phyloP scores from a whole-genome alignment of 2,797 vertebrate species.

The Adrianichthys oophorus region DNA sequence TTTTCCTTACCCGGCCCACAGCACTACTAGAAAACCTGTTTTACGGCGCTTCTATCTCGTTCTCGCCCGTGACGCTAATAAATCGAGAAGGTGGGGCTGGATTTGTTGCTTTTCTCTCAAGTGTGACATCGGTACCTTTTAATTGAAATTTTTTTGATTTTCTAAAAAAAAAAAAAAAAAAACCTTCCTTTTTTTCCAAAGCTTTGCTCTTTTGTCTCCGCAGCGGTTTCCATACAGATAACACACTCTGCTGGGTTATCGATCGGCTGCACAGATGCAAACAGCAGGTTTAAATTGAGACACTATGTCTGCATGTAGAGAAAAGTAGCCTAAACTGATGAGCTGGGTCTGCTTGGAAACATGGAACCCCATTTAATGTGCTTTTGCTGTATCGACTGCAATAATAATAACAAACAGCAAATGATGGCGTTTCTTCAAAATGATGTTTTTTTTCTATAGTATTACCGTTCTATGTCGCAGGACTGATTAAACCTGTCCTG shows the following conservation, averaged over 20 bases:
- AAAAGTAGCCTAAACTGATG: constrained; percentile 52
- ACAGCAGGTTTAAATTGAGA: constrained; percentile 63
- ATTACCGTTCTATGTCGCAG: not conserved
- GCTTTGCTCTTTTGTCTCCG: constrained; percentile 13
- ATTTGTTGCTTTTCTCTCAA: not conserved
- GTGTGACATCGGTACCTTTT: not conserved
- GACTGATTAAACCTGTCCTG: constrained; percentile 2
- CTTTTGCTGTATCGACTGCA: constrained; percentile 10
- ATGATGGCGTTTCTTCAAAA: constrained; percentile 8
- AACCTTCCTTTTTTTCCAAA: constrained; percentile 8
- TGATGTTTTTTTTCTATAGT: not conserved
- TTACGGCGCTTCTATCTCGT: constrained; percentile 20
- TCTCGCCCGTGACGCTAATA: constrained; percentile 12
- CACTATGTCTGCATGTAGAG: constrained; percentile 43
- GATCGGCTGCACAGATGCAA: constrained; percentile 57
- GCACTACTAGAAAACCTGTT: constrained; percentile 22
- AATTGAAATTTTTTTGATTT: constrained; percentile 20
- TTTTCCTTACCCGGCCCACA: constrained; percentile 33
- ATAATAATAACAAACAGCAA: constrained; percentile 1
- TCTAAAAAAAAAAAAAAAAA: constrained; percentile 18
- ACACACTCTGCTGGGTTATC: constrained; percentile 59
- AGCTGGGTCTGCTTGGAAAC: constrained; percentile 32
- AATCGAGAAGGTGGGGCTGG: constrained; percentile 7
- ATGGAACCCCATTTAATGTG: constrained; percentile 8
- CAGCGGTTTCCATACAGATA: constrained; percentile 49